Evolutionary conservation across 30 jellyfish, hydroid and myxozoan genomes (phyloP), one percentile per base, ranked within the genome.

Genomic region (Catostylus mosaicus): DNA sequence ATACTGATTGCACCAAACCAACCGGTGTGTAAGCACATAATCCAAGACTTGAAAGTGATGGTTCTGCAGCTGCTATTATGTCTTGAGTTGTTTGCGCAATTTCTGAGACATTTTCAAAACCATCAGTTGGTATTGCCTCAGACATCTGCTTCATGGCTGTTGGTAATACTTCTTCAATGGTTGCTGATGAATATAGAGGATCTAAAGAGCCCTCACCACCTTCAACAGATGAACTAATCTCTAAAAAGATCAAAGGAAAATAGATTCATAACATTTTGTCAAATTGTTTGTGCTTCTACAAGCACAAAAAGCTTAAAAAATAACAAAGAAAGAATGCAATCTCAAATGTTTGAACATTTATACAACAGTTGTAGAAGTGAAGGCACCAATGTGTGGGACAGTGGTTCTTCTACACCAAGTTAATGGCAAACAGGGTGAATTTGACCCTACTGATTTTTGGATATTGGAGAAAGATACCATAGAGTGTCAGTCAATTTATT

Each of bases 11-110:
- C 14, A 93, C 59, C 33, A 87, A 60, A 24, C 98, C 98, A 19
- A 87, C 98, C 18, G 98, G 98, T n/a, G 98, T 84, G 29, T 76
- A 73, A 6, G 88, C 91, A 60, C 98, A 92, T 6, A 93, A 90
- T 43, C 98, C 98, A 18, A 87, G 86, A 40, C 96, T 87, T 36
- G 83, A 37, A 18, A 87, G 56, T 16, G 96, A 60, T 12, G 96
- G 96, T 31, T 87, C 96, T 18, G 68, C 90, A 20, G 83, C 91
- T n/a, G 85, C 40, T 14, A 82, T 62, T 37, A 82, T 82, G 18
- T 82, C 92, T 57, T 82, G 92, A 8, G 85, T 48, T 10, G 92
- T 67, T 37, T 69, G 86, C 2, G 75, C 75, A 16, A 60, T 27
- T 2, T 72, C 84, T 1, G 86, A 27, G n/a, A 82, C 10, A 4